Evolutionary conservation across 2,888 invertebrate species (phyloP).

Genomic region (Sesamia inferens): DNA sequence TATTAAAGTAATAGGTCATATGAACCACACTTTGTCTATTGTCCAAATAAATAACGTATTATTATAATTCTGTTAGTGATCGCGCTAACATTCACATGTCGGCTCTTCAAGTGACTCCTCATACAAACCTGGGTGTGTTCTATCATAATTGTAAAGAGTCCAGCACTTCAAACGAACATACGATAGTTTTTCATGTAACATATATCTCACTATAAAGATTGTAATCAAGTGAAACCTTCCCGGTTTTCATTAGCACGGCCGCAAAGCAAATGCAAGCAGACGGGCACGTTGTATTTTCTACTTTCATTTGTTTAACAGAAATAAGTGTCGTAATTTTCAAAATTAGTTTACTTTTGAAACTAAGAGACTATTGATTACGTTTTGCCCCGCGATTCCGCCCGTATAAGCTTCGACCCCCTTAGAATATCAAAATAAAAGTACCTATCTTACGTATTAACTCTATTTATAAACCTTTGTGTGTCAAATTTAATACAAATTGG

Average conservation of each 20-base stretch:
- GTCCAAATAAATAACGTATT: no score
- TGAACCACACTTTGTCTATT: no score
- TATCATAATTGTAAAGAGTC: background rate
- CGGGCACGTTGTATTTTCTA: background rate
- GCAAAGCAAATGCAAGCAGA: constrained; percentile 4
- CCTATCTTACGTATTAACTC: no score
- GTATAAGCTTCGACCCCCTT: no score
- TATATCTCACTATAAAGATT: constrained; percentile 5
- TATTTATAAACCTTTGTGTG: no score
- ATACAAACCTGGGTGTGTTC: background rate
- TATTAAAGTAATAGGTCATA: no score
- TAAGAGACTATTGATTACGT: no score
- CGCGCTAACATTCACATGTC: no score
- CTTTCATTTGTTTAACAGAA: constrained; percentile 31
- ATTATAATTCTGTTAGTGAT: no score
- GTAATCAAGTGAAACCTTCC: constrained; percentile 50
- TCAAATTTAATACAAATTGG: no score
- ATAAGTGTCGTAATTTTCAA: background rate
- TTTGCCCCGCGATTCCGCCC: no score
- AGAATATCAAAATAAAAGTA: no score
- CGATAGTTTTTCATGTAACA: background rate
- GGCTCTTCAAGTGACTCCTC: background rate
- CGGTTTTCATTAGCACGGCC: constrained; percentile 38
- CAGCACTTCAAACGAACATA: background rate
- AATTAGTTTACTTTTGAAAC: background rate